Percentiles rank a stretch among this genome's conserved stretches.
Evolutionary conservation across 2,113 vertebrate species (phyloP).

Genomic region (Datnioides undecimradiatus): DNA sequence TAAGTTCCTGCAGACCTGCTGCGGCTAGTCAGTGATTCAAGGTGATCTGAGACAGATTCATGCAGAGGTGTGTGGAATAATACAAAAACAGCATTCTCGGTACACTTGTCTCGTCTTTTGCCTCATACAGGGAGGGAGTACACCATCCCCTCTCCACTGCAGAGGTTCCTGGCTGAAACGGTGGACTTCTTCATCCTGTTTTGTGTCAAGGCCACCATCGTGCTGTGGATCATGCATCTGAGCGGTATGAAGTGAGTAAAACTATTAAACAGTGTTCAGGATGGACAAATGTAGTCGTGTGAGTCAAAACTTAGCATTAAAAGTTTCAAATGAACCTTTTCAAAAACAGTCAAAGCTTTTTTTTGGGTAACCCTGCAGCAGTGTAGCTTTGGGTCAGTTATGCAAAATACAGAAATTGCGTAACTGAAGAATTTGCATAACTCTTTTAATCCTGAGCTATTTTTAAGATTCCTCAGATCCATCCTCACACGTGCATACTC

Average conservation of each 20-base stretch:
- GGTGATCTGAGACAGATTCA: neutral
- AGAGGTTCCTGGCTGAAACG: conserved; percentile 94
- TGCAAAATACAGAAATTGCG: neutral
- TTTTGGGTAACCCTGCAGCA: neutral
- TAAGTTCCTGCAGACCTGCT: neutral
- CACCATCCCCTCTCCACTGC: conserved; percentile 91
- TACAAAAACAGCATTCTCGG: neutral
- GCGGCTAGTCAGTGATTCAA: neutral
- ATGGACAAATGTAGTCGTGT: neutral
- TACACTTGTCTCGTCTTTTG: conserved; percentile 4
- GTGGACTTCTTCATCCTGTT: conserved; percentile 97
- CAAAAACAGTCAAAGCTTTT: neutral
- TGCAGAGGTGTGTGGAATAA: neutral
- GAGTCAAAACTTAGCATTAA: too few relatives aligned
- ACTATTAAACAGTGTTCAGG: neutral
- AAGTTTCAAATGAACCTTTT: neutral
- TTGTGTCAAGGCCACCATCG: conserved; percentile 94
- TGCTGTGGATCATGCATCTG: conserved; percentile 95
- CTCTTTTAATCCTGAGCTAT: neutral
- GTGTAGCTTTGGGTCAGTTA: neutral
- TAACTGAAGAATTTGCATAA: neutral
- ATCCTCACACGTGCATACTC: neutral
- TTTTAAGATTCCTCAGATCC: neutral
- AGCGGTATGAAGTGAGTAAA: conserved; percentile 96
- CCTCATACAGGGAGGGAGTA: conserved; percentile 89